Evolutionary conservation across 1,140 invertebrate genomes (phyloP), one percentile per base, ranked within the genome.

Genomic region (Drosophila sp.): DNA sequence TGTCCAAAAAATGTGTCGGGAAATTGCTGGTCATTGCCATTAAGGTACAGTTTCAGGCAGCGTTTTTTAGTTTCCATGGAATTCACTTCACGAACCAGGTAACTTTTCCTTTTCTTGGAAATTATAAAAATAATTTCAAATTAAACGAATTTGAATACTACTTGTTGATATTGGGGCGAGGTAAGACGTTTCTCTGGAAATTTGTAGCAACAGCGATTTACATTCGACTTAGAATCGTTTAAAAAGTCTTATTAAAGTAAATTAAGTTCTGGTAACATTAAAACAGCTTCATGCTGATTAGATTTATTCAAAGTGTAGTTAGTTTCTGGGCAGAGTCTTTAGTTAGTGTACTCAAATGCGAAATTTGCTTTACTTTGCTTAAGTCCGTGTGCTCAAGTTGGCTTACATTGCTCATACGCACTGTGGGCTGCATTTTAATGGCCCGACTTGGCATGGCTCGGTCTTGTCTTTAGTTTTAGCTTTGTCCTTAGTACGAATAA

Each of bases 21-120:
- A 86, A 83, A 80, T 80, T 80, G 80, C 73, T 65, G 65, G 81
- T 36, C 78, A 81, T 74, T 74, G 78, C 41, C 46, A 21, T 62
- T 67, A 86, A 70, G 70, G 63, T 69, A 51, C 61, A 76, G 78
- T 58, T 59, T 41, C n/a, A n/a, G 16, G 7, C 21, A n/a, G 9
- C 2, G 38, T 11, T 38, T 11, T 61, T 46, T 21, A 46, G 27
- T 9, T 67, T 59, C 43, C 9, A 32, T 7, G 27, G n/a, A 59
- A 59, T 32, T 59, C 34, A 50, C 14, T 8, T 50, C 5, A 29
- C 6, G 40, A 16, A 7, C 4, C 13, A 41, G n/a, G 8, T 7
- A 6, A 13, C 4, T 25, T 14, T 29, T 48, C 13, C 25, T 48
- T 14, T 29, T 48, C 25, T 48, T 14, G 25, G 46, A 50, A 29